Evolutionary conservation across 2,113 vertebrate species (phyloP).

Genomic region (Neogobius melanostomus): DNA sequence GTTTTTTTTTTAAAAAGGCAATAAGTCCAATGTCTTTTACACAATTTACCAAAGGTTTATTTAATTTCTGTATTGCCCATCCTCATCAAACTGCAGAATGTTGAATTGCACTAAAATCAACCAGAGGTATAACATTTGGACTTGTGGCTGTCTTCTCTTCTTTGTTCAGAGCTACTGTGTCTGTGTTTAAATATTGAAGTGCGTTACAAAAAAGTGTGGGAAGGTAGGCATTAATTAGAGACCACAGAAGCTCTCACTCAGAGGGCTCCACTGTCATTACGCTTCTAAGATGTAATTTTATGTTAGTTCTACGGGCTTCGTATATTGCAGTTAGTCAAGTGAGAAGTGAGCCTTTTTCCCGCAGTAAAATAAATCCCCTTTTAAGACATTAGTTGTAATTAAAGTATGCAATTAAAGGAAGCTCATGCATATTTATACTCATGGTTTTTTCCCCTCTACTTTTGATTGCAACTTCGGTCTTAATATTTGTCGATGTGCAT

Average conservation of each 20-base stretch:
- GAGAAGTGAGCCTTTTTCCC: not conserved
- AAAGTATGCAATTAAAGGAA: conserved; percentile 4
- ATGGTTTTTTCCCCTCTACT: not conserved
- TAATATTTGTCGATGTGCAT: conserved; percentile 7
- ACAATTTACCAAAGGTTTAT: too few species aligned
- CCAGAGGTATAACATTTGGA: too few species aligned
- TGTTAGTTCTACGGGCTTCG: not conserved
- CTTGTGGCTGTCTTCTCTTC: too few species aligned
- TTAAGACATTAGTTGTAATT: conserved; percentile 3
- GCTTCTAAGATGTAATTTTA: conserved; percentile 5
- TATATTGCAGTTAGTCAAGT: not conserved
- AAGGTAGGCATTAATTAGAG: conserved; percentile 1
- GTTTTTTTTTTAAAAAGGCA: too few species aligned
- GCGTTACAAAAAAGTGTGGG: not conserved
- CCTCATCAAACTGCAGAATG: too few species aligned
- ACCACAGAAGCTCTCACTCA: not conserved
- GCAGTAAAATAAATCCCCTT: not conserved
- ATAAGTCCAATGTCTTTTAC: too few species aligned
- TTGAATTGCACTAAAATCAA: too few species aligned
- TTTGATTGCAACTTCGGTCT: not conserved
- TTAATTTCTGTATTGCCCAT: too few species aligned
- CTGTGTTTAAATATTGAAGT: not conserved
- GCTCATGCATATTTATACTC: conserved; percentile 1
- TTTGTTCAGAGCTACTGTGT: not conserved
- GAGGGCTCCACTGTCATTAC: conserved; percentile 1